Base-by-base conservation (phyloP, 2,113 vertebrate species). In the Shinisaurus crocodilurus region DNA sequence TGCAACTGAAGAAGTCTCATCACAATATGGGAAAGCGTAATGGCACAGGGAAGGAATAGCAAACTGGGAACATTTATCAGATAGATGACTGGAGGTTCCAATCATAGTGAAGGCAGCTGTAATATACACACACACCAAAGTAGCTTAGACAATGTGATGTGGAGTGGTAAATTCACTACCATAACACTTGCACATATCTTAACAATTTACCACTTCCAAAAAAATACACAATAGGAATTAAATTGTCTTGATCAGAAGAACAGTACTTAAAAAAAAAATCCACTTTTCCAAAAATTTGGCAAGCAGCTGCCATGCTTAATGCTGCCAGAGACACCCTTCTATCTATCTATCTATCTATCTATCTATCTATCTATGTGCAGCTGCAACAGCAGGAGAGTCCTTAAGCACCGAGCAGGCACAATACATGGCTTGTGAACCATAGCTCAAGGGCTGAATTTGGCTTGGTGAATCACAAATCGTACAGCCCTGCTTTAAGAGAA, bases 31-130 rank as follows among this genome's bases (percentile, higher is more conserved):
- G 96, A 99, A 99, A 95, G 99, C 99, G 0, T 99, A 99, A 97
- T 99, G 99, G 96, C 99, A 99, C 76, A 99, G 97, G 0, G 99
- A 99, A 0, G 99, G 99, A 90, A 99, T 99, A 92, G 99, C 99
- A 0, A 99, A 99, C 98, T 99, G 98, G 1, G 99, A 99, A 92
- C 99, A 99, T 50, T 99, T 99, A 27, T 99, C 99, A 0, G 99
- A 99, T 86, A 99, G 94, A 65, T 99, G 99, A 94, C 99, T 99
- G 95, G 99, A 99, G 0, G 99, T 99, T 93, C 99, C 99, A 29
- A 99, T 99, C 99, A 99, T 99, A 92, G 99, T 99, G 98, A 99
- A 99, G 88, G 99, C 99, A 9, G 99, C 99, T 99, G 97, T 2
- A 94, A 95, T 88, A 88, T 32, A 95, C 70, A 93, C 92, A 93